phyloP scores from a whole-genome alignment of 1,140 invertebrate species.

The Heliconius congener region DNA sequence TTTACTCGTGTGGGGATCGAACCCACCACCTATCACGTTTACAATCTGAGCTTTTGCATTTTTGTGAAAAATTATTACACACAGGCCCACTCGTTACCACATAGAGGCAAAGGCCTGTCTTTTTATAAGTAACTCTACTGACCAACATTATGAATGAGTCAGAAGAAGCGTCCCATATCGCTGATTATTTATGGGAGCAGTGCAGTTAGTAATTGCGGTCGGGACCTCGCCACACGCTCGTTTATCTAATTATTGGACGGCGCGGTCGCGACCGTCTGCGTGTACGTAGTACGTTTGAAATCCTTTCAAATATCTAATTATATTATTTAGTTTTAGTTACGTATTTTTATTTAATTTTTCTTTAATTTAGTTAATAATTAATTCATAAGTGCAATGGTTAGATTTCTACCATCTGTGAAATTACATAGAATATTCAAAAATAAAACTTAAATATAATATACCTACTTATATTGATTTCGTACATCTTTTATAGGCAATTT shows the following conservation, averaged over 20 bases:
- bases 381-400: background rate
- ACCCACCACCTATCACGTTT: no score
- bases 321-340: background rate
- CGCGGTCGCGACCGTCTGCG: constrained; percentile 35
- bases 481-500: no score
- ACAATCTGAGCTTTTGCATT: background rate
- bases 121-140: constrained; percentile 30
- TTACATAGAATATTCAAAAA: no score
- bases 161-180: constrained; percentile 64
- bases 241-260: constrained; percentile 75
- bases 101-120: background rate
- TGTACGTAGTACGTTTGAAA: constrained; percentile 22
- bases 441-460: no score
- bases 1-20: no score
- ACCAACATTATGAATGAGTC: constrained; percentile 59
- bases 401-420: no score
- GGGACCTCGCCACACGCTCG: constrained; percentile 73
- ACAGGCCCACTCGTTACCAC: background rate
- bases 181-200: constrained; percentile 70
- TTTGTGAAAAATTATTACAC: background rate
- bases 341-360: no score
- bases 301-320: background rate
- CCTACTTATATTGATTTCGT: no score
- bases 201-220: constrained; percentile 75
- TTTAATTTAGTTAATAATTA: background rate